phyloP scores from a whole-genome alignment of 2,797 vertebrate genomes.

The Rhincodon typus region DNA sequence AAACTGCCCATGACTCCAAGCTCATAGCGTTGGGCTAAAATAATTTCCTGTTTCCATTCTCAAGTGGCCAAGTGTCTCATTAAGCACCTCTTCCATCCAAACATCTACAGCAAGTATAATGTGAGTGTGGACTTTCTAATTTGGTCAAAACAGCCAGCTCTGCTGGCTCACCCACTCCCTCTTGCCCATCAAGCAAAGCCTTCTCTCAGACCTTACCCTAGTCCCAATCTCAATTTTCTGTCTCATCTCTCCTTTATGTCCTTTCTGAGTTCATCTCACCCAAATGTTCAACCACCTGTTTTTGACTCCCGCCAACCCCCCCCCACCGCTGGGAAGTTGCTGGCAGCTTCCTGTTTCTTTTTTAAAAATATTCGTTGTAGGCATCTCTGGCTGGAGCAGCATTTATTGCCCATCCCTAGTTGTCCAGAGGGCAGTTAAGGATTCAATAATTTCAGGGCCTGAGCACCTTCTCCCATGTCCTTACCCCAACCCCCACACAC shows the following conservation, averaged over 20 bases:
- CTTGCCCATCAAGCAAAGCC: neutral
- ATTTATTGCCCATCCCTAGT: too few species aligned
- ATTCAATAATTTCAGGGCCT: too few species aligned
- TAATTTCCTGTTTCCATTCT: neutral
- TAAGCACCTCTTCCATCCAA: neutral
- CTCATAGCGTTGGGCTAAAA: neutral
- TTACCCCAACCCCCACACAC: too few species aligned
- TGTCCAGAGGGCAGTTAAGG: too few species aligned
- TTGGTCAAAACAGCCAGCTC: neutral
- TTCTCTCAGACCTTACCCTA: neutral
- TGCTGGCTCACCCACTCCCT: neutral
- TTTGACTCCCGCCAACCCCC: neutral
- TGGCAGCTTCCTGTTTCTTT: neutral
- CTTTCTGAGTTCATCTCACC: neutral
- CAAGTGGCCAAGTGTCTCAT: neutral
- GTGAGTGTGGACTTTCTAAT: neutral
- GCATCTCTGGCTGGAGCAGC: too few species aligned
- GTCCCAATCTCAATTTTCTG: neutral
- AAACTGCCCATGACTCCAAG: neutral
- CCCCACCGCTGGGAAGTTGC: too few species aligned
- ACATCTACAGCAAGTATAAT: neutral
- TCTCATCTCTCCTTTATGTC: neutral
- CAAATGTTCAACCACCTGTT: neutral
- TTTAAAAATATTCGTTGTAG: too few species aligned
- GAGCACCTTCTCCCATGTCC: too few species aligned